Percentiles rank a stretch among this genome's conserved stretches.
Conservation (phyloP, 2,113 vertebrate species). For the Catharus minimus region DNA sequence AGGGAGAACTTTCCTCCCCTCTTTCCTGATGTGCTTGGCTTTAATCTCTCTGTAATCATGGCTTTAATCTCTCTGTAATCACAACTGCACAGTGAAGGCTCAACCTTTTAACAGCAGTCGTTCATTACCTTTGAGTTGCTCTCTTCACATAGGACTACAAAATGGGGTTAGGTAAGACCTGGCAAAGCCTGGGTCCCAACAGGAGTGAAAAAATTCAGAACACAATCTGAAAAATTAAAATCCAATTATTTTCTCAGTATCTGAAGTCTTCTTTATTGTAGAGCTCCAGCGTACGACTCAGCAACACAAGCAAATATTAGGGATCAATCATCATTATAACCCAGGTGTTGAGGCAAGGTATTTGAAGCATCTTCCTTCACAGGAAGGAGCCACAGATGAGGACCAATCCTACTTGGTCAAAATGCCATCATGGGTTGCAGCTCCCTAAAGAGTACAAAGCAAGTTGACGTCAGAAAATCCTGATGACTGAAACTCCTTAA, state of each 20-base stretch:
- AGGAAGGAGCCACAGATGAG: background rate
- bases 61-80: background rate
- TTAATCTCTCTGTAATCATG: background rate
- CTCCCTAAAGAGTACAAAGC: background rate
- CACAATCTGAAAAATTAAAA: background rate
- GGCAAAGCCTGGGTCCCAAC: background rate
- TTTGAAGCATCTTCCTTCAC: background rate
- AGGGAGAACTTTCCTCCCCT: background rate
- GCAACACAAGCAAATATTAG: background rate
- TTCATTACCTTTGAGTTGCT: background rate
- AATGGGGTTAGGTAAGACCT: background rate
- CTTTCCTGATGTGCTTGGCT: background rate
- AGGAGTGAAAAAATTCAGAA: background rate
- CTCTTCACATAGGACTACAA: background rate
- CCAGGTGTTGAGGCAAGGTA: background rate
- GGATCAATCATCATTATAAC: background rate
- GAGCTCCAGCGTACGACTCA: background rate
- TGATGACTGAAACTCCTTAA: background rate
- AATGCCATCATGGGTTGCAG: background rate
- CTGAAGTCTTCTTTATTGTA: background rate
- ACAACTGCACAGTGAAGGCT: background rate
- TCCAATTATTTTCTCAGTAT: background rate
- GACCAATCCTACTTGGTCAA: background rate
- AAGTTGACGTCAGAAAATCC: background rate
- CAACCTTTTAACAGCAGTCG: background rate